phyloP scores from a whole-genome alignment of 2,888 invertebrate genomes.

The Ceriagrion tenellum region DNA sequence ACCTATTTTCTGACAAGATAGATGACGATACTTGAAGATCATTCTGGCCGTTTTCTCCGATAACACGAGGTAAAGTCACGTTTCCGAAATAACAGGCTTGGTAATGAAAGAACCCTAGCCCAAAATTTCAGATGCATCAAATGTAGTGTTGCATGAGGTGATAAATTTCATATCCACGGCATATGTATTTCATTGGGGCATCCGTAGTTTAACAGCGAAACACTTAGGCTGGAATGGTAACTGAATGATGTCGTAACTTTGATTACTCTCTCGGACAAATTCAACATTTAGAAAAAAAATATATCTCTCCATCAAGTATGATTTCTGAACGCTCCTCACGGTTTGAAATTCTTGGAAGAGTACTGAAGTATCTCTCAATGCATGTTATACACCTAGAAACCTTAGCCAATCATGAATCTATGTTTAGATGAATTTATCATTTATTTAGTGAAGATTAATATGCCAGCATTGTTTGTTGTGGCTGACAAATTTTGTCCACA shows the following conservation, averaged over 20 bases:
- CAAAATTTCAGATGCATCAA: not conserved
- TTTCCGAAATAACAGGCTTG: not conserved
- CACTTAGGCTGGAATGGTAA: not conserved
- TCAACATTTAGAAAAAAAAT: not conserved
- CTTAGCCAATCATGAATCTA: not conserved
- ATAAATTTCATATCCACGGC: not conserved
- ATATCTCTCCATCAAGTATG: not conserved
- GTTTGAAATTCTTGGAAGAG: not conserved
- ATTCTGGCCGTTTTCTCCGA: not conserved
- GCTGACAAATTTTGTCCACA: constrained; percentile 14
- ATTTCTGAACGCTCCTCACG: not conserved
- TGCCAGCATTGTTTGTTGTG: not conserved
- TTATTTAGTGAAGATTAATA: not conserved
- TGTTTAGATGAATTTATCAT: constrained; percentile 12
- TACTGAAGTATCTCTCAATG: not conserved
- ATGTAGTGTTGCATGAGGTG: not conserved
- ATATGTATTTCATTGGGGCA: not conserved
- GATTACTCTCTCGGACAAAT: not conserved
- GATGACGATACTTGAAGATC: not conserved
- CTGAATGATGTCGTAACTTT: not conserved
- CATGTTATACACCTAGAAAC: not conserved
- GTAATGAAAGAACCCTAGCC: not conserved
- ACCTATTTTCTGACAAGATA: no score
- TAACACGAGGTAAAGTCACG: not conserved
- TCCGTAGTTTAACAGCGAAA: not conserved